These are phyloP conservation scores for Neelides sp. DNA, from an alignment of 1,140 invertebrate genomes.

Conservation along the genomic window DNA sequence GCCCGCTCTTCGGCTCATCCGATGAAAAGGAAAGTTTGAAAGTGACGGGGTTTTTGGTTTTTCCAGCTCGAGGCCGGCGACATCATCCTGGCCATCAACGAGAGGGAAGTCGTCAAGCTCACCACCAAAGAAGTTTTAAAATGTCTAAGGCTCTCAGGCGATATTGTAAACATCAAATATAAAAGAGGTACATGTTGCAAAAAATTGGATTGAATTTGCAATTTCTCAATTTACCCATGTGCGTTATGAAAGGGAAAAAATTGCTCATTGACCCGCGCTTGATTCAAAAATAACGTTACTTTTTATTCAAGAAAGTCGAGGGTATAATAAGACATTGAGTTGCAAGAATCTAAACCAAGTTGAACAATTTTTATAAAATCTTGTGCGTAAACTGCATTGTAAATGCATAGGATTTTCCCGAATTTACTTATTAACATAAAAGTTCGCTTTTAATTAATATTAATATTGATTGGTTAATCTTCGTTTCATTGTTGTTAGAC, in stretches of 20 bases:
- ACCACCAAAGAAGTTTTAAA: conserved; percentile 85
- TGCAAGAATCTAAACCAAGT: no score
- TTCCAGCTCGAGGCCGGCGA: conserved; percentile 81
- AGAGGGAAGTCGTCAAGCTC: conserved; percentile 74
- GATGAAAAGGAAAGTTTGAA: background rate
- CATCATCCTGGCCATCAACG: conserved; percentile 83
- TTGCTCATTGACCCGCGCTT: no score
- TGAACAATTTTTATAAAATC: no score
- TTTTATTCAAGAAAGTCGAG: no score
- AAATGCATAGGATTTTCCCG: no score
- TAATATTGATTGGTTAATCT: background rate
- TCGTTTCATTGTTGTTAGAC: conserved; percentile 45
- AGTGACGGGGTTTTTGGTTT: conserved; percentile 27
- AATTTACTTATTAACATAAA: no score
- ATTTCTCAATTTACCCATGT: no score
- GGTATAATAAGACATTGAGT: no score
- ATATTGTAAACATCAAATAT: conserved; percentile 73
- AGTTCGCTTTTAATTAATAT: background rate
- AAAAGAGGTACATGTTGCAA: conserved; percentile 79
- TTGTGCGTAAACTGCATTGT: no score
- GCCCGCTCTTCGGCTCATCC: background rate
- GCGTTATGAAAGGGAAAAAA: no score
- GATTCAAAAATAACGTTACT: no score
- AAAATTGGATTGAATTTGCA: no score
- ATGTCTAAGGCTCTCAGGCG: conserved; percentile 73